These are phyloP conservation scores for Drosophila fulvimacula DNA, from an alignment of 2,888 invertebrate genomes.

Conservation along the genomic window DNA sequence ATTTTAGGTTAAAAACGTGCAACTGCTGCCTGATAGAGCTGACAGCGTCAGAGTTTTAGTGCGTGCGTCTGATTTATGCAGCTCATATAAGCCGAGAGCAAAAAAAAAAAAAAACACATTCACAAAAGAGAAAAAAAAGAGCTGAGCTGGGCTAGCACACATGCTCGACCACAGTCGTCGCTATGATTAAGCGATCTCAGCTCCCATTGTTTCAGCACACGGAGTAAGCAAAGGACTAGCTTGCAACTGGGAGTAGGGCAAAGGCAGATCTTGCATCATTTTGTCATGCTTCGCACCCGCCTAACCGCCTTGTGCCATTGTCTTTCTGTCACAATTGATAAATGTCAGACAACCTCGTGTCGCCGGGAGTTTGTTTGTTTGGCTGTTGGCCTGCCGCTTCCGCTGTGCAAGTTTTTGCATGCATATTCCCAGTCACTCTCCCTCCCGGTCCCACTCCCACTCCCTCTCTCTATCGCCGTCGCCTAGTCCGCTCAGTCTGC, in stretches of 20 bases:
- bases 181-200: slow-evolving; percentile 83
- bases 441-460: not conserved
- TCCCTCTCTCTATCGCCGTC: not conserved
- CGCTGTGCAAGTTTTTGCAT: slow-evolving; percentile 61
- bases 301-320: slow-evolving; percentile 51
- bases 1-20: slow-evolving; percentile 50
- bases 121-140: not conserved
- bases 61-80: slow-evolving; percentile 71
- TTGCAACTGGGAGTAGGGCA: not conserved
- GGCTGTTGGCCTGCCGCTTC: slow-evolving; percentile 45
- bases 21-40: slow-evolving; percentile 46
- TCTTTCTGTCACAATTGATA: slow-evolving; percentile 76
- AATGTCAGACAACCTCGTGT: slow-evolving; percentile 66
- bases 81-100: slow-evolving; percentile 39
- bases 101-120: not conserved
- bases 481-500: not conserved
- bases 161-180: slow-evolving; percentile 67
- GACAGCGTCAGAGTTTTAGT: slow-evolving; percentile 54
- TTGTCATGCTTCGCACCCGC: slow-evolving; percentile 68
- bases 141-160: slow-evolving; percentile 40
- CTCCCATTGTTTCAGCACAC: slow-evolving; percentile 75
- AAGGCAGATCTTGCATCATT: slow-evolving; percentile 63
- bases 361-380: slow-evolving; percentile 60
- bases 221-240: slow-evolving; percentile 27
- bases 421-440: slow-evolving; percentile 17